Base-by-base conservation (phyloP, 2,113 vertebrate genomes). In the Pungitius pungitius region DNA sequence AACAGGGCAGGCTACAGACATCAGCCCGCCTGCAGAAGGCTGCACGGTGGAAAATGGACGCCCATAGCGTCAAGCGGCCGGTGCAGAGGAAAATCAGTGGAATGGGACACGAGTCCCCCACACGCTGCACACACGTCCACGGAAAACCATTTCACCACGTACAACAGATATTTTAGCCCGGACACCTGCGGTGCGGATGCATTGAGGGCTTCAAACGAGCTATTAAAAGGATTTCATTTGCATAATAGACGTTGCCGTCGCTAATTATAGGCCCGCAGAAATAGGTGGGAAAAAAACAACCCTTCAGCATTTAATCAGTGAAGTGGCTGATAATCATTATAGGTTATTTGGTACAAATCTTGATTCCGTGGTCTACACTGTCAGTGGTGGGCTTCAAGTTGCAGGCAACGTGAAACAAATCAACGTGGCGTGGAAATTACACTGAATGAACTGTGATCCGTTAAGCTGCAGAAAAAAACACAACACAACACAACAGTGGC, bases 11-110 rank as follows among this genome's bases (percentile, higher is more conserved):
- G 75, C 78, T 52, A 43, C 81, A 88, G 85, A 86, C 83, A 90
- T 83, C 85, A 77, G 49, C 73, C 81, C 82, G 82, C 77, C 73
- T 87, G 83, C 88, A 82, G 26, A 54, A 83, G 82, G 81, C 81
- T 85, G 17, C 85, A 85, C 79, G 80, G 86, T 82, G 87, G 91
- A 92, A 93, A 93, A 93, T 93, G 92, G 92, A 92, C 88, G 92
- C 91, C 89, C 77, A 6, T 35, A 73, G 83, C 79, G 85, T 87
- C 85, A 79, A 75, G 75, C 78, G 73, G 78, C 89, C 85, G 85
- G 82, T 68, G 40, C 49, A 81, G 83, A 85, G 68, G 69, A 66
- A 77, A 88, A 82, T 85, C 84, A 78, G 37, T 26, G 81, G 81
- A 77, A 74, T 63, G 80, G 76, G 77, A 78, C 78, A 69, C 54